phyloP scores from a whole-genome alignment of 2,888 invertebrate genomes.

The Chelonus formosanus region DNA sequence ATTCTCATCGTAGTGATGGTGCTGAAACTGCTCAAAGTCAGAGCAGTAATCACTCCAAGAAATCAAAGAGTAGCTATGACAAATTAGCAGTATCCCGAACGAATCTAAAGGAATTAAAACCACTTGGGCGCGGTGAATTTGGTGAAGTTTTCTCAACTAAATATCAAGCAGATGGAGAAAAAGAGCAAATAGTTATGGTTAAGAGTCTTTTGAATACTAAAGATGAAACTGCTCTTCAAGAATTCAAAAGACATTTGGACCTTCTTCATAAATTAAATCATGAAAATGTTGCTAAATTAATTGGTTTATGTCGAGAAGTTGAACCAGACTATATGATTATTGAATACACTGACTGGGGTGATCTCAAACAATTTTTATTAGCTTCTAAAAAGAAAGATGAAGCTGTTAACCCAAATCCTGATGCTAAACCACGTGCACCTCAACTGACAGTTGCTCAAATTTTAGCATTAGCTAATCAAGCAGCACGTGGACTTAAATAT shows the following conservation, averaged over 20 bases:
- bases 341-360: slow-evolving; percentile 96
- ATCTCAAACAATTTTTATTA: slow-evolving; percentile 87
- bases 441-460: slow-evolving; percentile 76
- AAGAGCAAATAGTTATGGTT: slow-evolving; percentile 72
- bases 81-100: slow-evolving; percentile 79
- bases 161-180: slow-evolving; percentile 64
- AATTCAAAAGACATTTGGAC: slow-evolving; percentile 90
- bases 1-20: slow-evolving; percentile 73
- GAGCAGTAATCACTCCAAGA: slow-evolving; percentile 70
- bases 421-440: slow-evolving; percentile 66
- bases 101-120: slow-evolving; percentile 73
- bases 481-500: slow-evolving; percentile 84
- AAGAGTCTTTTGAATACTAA: slow-evolving; percentile 81
- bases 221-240: slow-evolving; percentile 80
- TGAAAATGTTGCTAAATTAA: slow-evolving; percentile 79
- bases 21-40: slow-evolving; percentile 73
- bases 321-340: slow-evolving; percentile 90
- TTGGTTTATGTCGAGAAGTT: slow-evolving; percentile 82
- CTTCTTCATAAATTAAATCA: slow-evolving; percentile 85
- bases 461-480: slow-evolving; percentile 76
- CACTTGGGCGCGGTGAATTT: slow-evolving; percentile 84
- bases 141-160: slow-evolving; percentile 89
- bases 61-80: slow-evolving; percentile 76
- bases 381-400: slow-evolving; percentile 65
- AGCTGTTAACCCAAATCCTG: slow-evolving; percentile 48